Evolutionary conservation across 2,888 invertebrate species (phyloP).

Genomic region (Creontiades dilutus): DNA sequence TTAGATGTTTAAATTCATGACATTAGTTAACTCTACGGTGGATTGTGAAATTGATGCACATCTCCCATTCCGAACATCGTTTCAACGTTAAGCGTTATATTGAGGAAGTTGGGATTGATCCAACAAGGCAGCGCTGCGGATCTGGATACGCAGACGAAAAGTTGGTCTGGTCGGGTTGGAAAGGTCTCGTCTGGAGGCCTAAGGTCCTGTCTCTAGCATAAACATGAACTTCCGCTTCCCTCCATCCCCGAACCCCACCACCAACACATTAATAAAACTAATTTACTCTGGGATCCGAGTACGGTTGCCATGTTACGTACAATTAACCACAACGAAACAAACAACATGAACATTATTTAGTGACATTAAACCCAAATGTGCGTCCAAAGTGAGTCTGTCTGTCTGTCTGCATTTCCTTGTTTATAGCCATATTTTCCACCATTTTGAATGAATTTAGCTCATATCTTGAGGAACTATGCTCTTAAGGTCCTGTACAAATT

Average conservation of each 20-base stretch:
- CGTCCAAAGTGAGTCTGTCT: too few species aligned
- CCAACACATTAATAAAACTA: background rate
- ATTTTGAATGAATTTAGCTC: too few species aligned
- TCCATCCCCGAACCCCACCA: background rate
- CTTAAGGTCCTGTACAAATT: too few species aligned
- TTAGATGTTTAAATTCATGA: too few species aligned
- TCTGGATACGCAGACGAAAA: background rate
- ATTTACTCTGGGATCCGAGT: background rate
- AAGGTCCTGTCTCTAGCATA: constrained; percentile 57
- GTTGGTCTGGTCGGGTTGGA: background rate
- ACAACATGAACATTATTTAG: background rate
- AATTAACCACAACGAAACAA: too few species aligned
- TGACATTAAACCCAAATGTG: background rate
- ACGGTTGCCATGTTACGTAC: background rate
- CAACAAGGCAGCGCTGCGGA: background rate
- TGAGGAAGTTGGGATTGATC: background rate
- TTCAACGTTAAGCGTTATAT: background rate
- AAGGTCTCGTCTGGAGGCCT: background rate
- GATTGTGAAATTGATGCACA: too few species aligned
- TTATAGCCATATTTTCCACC: too few species aligned
- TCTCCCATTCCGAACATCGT: too few species aligned
- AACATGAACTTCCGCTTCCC: constrained; percentile 46
- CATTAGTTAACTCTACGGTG: too few species aligned
- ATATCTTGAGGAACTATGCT: too few species aligned
- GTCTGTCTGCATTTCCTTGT: too few species aligned